Base-by-base conservation (phyloP, 2,113 vertebrate genomes). In the Nipponia nippon region DNA sequence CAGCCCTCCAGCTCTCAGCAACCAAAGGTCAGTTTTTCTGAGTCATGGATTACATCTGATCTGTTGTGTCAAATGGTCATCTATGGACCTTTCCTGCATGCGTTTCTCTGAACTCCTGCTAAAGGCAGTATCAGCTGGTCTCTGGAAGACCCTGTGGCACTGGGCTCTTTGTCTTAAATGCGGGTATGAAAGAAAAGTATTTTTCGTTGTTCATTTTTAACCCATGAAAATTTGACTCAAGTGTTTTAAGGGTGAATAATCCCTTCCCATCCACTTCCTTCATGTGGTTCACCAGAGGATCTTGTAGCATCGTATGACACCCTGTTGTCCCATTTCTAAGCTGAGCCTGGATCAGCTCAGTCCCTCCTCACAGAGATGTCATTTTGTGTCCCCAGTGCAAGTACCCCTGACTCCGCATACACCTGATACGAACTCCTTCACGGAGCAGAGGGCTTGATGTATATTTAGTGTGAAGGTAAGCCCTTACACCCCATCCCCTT, bases 251-350 rank as follows among this genome's bases (percentile, higher is more conserved):
- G 16, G 36, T 10, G 32, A 77, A 9, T 73, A 77, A 56, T 63
- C 38, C 34, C 17, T 75, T 69, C 69, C 38, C 12, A 47, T 49
- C 25, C n/a, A 20, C 40, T 82, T 77, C 36, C 63, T 66, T 44
- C 76, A 12, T 4, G 42, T 0, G 0, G 11, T 73, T 91, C 66
- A 46, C 14, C 30, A 63, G 67, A 53, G 40, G 44, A 46, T 53
- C 4, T 2, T 10, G 34, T 10, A 44, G 40, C 42, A 52, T 40
- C 0, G 0, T 44, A 52, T 0, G 0, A 4, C 14, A 10, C 8
- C 7, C 30, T 53, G 9, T 66, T 26, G 30, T 16, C 55, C 20
- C 21, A 14, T 85, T 53, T 84, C 42, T 42, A 85, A 53, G 22
- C 21, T 75, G 67, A 46, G 22, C 52, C 27, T 0, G 0, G 22